phyloP scores from a whole-genome alignment of 2,888 invertebrate genomes.

The Heteropelma amictum region DNA sequence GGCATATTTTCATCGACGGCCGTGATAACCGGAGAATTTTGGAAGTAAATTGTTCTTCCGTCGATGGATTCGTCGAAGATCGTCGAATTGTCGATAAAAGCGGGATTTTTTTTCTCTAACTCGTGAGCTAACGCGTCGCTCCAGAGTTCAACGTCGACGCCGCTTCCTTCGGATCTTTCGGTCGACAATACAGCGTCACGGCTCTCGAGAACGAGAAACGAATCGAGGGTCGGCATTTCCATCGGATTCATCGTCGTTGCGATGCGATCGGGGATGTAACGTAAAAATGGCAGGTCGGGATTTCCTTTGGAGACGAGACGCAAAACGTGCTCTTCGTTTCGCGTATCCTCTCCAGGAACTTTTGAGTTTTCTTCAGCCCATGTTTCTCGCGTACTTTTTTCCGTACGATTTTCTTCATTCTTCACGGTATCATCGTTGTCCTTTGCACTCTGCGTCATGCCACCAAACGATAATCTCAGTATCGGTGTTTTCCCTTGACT shows the following conservation, averaged over 20 bases:
- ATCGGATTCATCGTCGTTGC: constrained; percentile 26
- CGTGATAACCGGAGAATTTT: not conserved
- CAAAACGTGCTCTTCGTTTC: constrained; percentile 63
- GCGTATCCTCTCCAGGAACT: not conserved
- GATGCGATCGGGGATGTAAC: constrained; percentile 64
- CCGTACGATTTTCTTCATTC: not conserved
- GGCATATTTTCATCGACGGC: constrained; percentile 59
- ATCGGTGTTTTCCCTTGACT: constrained; percentile 67
- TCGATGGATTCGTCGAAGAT: constrained; percentile 52
- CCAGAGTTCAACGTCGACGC: constrained; percentile 69
- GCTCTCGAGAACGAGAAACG: not conserved
- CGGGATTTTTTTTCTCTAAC: constrained; percentile 67
- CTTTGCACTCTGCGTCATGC: not conserved
- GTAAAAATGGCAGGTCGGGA: constrained; percentile 64
- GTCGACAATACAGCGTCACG: not conserved
- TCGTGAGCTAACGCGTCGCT: constrained; percentile 70
- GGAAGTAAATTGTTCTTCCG: constrained; percentile 9
- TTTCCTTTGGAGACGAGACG: constrained; percentile 66
- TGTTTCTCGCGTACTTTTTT: not conserved
- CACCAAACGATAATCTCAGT: constrained; percentile 69
- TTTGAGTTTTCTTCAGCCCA: not conserved
- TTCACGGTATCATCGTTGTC: not conserved
- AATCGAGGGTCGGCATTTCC: not conserved
- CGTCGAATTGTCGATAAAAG: constrained; percentile 54
- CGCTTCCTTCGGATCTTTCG: constrained; percentile 30